phyloP scores from a whole-genome alignment of 2,888 invertebrate genomes.

The Eupithecia inturbata region DNA sequence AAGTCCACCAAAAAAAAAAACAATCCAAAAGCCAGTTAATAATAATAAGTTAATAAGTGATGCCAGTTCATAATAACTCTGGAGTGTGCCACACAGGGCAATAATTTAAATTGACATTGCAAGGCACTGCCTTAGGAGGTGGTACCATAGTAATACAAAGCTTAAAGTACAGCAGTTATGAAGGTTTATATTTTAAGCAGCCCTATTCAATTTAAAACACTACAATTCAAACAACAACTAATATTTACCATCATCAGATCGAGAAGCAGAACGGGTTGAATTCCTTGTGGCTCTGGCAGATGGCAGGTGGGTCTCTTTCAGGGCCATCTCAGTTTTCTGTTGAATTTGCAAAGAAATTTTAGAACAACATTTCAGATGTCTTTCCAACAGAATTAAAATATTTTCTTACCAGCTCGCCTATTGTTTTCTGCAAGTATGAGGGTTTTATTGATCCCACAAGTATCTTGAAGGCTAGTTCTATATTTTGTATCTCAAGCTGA shows the following conservation, averaged over 20 bases:
- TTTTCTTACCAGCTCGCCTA: conserved; percentile 70
- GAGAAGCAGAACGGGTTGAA: conserved; percentile 62
- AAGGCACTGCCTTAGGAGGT: not conserved
- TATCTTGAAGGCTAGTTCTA: conserved; percentile 72
- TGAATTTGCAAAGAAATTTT: conserved; percentile 30
- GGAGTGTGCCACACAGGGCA: not conserved
- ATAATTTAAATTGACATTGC: not conserved
- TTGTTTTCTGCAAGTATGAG: conserved; percentile 64
- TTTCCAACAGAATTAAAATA: not conserved
- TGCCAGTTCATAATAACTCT: not conserved
- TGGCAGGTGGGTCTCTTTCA: conserved; percentile 55
- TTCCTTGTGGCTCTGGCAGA: conserved; percentile 52
- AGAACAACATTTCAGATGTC: not conserved
- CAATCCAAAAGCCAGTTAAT: too few species aligned
- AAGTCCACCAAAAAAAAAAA: not conserved
- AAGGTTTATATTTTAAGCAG: not conserved
- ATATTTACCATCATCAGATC: conserved; percentile 73
- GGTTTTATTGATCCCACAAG: conserved; percentile 62
- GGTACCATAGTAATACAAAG: not conserved
- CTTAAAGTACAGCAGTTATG: not conserved
- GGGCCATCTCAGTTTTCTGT: conserved; percentile 67
- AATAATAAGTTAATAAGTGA: too few species aligned
- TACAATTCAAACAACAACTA: not conserved
- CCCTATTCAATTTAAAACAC: not conserved
- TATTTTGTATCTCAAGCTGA: conserved; percentile 62